These are phyloP conservation scores for Sinopyrophorus schimmeli DNA, from an alignment of 2,888 invertebrate genomes.

Conservation along the genomic window DNA sequence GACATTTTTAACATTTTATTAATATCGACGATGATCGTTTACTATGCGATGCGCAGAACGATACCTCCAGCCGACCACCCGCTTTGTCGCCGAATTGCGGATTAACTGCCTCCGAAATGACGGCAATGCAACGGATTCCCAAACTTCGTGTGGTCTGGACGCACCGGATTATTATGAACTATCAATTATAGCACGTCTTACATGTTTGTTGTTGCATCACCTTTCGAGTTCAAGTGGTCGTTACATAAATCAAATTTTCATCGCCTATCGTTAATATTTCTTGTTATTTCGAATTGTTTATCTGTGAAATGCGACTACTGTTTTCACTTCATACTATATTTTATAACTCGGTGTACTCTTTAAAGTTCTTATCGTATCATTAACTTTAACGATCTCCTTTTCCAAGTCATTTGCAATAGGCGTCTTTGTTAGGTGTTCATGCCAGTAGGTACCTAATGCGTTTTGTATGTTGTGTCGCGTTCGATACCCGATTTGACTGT, in stretches of 20 bases:
- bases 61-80: slow-evolving; percentile 33
- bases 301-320: slow-evolving; percentile 41
- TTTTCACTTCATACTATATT: slow-evolving; percentile 36
- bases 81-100: slow-evolving; percentile 32
- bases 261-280: slow-evolving; percentile 21
- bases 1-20: slow-evolving; percentile 41
- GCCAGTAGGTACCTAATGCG: slow-evolving; percentile 42
- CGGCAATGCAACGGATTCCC: slow-evolving; percentile 26
- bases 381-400: slow-evolving; percentile 51
- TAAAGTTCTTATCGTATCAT: slow-evolving; percentile 49
- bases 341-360: slow-evolving; percentile 40
- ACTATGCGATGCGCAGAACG: slow-evolving; percentile 23
- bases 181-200: slow-evolving; percentile 26
- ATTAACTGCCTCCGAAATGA: slow-evolving; percentile 26
- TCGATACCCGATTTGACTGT: slow-evolving; percentile 30
- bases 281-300: slow-evolving; percentile 36
- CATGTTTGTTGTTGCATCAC: slow-evolving; percentile 21
- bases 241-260: slow-evolving; percentile 22
- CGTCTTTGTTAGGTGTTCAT: slow-evolving; percentile 26
- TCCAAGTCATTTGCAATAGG: slow-evolving; percentile 48
- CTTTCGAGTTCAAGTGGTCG: slow-evolving; percentile 17
- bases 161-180: slow-evolving; percentile 25
- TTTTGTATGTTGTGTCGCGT: slow-evolving; percentile 46
- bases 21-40: slow-evolving; percentile 32
- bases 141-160: slow-evolving; percentile 39